Evolutionary conservation across 2,113 vertebrate species (phyloP).

Genomic region (Pyrgilauda ruficollis): DNA sequence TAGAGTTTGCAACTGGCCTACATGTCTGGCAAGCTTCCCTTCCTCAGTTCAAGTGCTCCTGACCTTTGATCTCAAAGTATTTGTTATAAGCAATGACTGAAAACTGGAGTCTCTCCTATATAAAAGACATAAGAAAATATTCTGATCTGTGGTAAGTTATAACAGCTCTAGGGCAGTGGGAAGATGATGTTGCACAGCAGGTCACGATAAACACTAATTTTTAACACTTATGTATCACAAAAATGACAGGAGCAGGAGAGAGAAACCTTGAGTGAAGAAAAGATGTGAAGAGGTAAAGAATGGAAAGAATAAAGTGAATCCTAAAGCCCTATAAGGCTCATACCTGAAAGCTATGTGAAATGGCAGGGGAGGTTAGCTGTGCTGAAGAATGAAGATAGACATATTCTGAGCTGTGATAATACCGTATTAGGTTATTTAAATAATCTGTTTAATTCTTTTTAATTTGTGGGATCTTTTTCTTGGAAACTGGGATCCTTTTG

Average conservation of each 20-base stretch:
- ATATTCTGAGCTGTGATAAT: slow-evolving; percentile 43
- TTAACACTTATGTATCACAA: background rate
- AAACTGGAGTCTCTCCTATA: background rate
- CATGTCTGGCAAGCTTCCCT: background rate
- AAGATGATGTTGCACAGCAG: background rate
- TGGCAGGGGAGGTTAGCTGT: background rate
- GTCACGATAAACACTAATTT: background rate
- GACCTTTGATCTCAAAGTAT: background rate
- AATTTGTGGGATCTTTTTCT: slow-evolving; percentile 55
- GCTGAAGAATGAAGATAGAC: slow-evolving; percentile 14
- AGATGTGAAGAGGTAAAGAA: background rate
- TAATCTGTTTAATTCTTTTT: slow-evolving; percentile 48
- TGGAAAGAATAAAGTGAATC: background rate
- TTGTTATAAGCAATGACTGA: background rate
- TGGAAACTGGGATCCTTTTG: slow-evolving; percentile 56
- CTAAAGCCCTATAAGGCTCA: background rate
- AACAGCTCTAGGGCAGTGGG: background rate
- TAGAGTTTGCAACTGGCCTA: background rate
- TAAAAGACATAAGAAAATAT: background rate
- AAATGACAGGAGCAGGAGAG: background rate
- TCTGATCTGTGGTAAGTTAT: background rate
- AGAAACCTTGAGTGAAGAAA: background rate
- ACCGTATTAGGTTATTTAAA: slow-evolving; percentile 41
- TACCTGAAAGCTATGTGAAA: background rate
- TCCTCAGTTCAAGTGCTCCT: background rate